Conservation (phyloP, 1,140 invertebrate species). For the Araneus ventricosus region DNA sequence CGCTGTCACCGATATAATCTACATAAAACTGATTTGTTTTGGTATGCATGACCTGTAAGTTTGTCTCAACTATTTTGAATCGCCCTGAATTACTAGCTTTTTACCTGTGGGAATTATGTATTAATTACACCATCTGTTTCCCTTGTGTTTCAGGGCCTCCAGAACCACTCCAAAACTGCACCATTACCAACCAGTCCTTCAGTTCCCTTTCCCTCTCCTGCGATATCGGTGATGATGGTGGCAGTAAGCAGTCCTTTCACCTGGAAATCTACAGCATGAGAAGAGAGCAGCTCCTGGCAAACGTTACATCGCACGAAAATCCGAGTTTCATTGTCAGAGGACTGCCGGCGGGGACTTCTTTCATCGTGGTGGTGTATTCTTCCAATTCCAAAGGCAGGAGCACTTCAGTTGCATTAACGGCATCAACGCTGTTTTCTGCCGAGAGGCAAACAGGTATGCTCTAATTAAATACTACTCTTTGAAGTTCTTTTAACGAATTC, state of each 20-base stretch:
- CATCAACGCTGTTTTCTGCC: conserved; percentile 91
- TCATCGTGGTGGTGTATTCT: conserved; percentile 90
- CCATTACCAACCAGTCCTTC: conserved; percentile 68
- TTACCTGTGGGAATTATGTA: too few relatives aligned
- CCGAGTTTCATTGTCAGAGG: conserved; percentile 82
- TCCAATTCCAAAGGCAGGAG: conserved; percentile 92
- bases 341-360: conserved; percentile 86
- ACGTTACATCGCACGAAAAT: conserved; percentile 64
- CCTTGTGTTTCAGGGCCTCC: conserved; percentile 83
- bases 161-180: conserved; percentile 71
- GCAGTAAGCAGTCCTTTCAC: conserved; percentile 89
- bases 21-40: too few relatives aligned
- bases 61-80: too few relatives aligned
- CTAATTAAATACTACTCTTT: too few relatives aligned
- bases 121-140: neutral
- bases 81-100: too few relatives aligned
- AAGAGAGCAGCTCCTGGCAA: conserved; percentile 72
- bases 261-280: conserved; percentile 86
- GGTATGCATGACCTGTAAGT: too few relatives aligned
- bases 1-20: too few relatives aligned
- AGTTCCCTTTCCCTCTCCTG: conserved; percentile 47
- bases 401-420: conserved; percentile 89
- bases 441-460: conserved; percentile 89
- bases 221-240: conserved; percentile 88
- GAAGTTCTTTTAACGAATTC: too few relatives aligned